Evolutionary conservation across 2,797 vertebrate species (phyloP).

Genomic region (Tangara arthus): DNA sequence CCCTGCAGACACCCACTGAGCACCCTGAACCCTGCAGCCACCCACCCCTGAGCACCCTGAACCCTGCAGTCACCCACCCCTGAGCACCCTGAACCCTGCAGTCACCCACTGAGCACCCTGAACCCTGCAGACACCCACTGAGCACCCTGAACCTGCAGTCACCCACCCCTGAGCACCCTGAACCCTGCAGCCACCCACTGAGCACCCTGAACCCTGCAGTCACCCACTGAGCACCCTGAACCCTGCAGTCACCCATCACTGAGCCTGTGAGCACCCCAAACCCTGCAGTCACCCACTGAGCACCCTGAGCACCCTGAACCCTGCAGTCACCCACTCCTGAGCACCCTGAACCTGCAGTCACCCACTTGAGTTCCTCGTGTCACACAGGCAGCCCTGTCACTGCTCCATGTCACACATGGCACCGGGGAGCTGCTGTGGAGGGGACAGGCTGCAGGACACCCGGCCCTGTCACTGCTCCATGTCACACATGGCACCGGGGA

Average conservation of each 20-base stretch:
- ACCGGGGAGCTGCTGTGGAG: too few relatives aligned
- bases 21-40: neutral
- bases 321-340: too few relatives aligned
- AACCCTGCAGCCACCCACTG: neutral
- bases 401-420: too few relatives aligned
- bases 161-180: neutral
- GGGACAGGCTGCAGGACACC: too few relatives aligned
- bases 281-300: neutral
- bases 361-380: fast-evolving
- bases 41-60: too few relatives aligned
- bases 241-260: neutral
- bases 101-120: too few relatives aligned
- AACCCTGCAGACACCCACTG: neutral
- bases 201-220: too few relatives aligned
- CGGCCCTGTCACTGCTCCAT: neutral
- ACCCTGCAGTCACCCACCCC: neutral
- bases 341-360: neutral
- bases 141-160: neutral
- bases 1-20: neutral
- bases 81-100: too few relatives aligned
- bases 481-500: fast-evolving
- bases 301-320: too few relatives aligned
- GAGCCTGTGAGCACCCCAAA: too few relatives aligned
- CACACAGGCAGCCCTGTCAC: fast-evolving
- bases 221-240: neutral